These are phyloP conservation scores for Spilarctia lutea DNA, from an alignment of 2,888 invertebrate genomes.

Conservation along the genomic window DNA sequence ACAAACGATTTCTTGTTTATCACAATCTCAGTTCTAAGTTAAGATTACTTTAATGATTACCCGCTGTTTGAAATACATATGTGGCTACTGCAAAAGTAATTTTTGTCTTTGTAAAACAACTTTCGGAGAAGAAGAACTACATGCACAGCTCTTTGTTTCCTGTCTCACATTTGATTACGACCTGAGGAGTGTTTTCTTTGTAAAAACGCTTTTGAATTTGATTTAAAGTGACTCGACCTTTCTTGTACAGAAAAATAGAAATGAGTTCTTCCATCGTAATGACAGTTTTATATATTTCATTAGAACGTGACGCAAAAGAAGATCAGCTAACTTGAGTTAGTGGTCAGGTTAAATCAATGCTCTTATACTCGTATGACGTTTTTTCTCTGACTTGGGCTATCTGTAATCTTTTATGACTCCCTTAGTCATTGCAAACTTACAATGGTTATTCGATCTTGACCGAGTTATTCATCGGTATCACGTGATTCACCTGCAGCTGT, in stretches of 20 bases:
- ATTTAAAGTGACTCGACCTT: neutral
- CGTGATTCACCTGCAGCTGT: constrained; percentile 24
- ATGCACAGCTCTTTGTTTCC: neutral
- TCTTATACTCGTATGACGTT: neutral
- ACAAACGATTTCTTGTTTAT: neutral
- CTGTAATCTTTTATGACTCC: neutral
- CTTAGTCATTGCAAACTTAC: neutral
- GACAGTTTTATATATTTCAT: neutral
- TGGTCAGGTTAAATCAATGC: neutral
- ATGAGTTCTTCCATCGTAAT: neutral
- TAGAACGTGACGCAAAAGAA: neutral
- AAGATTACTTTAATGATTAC: neutral
- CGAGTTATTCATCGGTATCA: constrained; percentile 9
- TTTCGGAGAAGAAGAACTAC: neutral
- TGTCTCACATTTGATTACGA: neutral
- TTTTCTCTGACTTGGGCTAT: neutral
- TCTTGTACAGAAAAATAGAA: neutral
- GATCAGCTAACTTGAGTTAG: neutral
- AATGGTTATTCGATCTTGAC: constrained; percentile 4
- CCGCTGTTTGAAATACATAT: neutral
- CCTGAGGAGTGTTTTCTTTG: neutral
- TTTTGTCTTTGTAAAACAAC: neutral
- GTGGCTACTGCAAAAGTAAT: neutral
- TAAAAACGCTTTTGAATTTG: neutral
- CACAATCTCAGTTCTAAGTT: neutral